A percentile compares a stretch with the other conserved stretches of the same genome.
Evolutionary conservation across 2,113 vertebrate genomes (phyloP).

Genomic region (Pseudorectes ferrugineus): DNA sequence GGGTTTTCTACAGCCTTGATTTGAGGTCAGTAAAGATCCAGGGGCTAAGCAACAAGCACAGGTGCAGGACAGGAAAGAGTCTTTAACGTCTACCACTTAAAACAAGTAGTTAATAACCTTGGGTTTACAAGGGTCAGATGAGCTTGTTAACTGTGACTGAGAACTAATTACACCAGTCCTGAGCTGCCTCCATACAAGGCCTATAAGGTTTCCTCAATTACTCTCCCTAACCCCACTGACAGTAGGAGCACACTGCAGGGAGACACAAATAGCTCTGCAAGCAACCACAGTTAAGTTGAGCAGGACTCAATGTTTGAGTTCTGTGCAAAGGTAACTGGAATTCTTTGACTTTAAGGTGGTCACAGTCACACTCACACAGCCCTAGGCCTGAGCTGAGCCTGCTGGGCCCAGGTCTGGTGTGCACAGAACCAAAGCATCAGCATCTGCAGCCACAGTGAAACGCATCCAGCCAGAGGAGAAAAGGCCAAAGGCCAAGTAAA

Average conservation of each 20-base stretch:
- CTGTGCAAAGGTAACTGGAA: background rate
- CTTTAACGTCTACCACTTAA: background rate
- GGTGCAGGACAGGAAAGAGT: background rate
- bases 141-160: background rate
- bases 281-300: background rate
- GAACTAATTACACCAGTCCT: background rate
- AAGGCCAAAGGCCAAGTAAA: background rate
- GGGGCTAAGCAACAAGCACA: background rate
- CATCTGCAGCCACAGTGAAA: background rate
- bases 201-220: background rate
- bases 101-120: background rate
- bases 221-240: background rate
- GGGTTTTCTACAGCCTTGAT: background rate
- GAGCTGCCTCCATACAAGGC: background rate
- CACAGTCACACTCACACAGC: background rate
- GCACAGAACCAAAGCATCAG: background rate
- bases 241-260: background rate
- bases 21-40: background rate
- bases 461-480: background rate
- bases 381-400: background rate
- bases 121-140: background rate
- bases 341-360: background rate
- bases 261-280: background rate
- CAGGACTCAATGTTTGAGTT: accelerated
- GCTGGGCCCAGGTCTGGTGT: background rate